Base-by-base conservation (phyloP, 2,113 vertebrate species). In the Psettodes erumei region DNA sequence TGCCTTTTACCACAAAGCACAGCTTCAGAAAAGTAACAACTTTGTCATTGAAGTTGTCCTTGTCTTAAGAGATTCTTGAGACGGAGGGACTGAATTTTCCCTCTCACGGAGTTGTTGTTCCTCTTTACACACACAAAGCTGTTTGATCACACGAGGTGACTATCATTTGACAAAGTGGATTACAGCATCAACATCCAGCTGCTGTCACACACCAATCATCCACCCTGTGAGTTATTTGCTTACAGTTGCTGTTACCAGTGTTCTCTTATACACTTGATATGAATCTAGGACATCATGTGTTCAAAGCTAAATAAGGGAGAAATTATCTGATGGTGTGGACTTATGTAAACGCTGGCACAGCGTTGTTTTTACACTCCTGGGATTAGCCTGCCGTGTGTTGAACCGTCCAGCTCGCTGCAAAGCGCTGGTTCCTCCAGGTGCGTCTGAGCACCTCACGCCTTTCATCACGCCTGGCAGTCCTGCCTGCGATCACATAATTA, bases 391-490 rank as follows among this genome's bases (percentile, higher is more conserved):
- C 11, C 0, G 1, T 6, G 40, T 55, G 67, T 54, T 70, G 59
- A 45, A 75, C 23, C 63, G 23, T 64, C 69, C 79, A 48, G 59
- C 50, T 67, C 32, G 18, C 21, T 67, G 21, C 59, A 28, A 56
- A 69, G 11, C 54, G n/a, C 28, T 68, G 37, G 30, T 71, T n/a
- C 67, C 81, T 87, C 67, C 84, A 87, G 86, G 83, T 91, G 59
- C 45, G 45, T 59, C 32, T 13, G 55, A 82, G 70, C 90, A 84
- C 72, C 71, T 86, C 78, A 62, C 67, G 81, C 64, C 71, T 84
- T 84, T 90, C 84, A 85, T 85, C 56, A 18, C 27, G n/a, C 21
- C 77, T 61, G 81, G 74, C 75, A 68, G 84, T 88, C 79, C 78
- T 51, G 71, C 73, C 19, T 12, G 78, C 59, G 53, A 56, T 61